Base-by-base conservation (phyloP, 2,888 invertebrate species). In the Aelia acuminata region DNA sequence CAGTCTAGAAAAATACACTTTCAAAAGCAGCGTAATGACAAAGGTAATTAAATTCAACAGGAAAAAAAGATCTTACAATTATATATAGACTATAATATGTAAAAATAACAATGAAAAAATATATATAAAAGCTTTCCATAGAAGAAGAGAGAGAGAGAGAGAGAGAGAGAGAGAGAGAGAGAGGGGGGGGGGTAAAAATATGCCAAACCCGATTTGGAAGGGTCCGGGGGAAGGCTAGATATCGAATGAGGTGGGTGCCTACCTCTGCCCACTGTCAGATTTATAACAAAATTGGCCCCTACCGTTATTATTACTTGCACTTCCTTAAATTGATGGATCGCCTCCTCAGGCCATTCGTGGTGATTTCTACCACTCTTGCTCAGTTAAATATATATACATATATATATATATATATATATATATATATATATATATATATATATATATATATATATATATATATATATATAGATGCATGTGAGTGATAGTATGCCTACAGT, bases 281-380 rank as follows among this genome's bases (percentile, higher is more conserved):
- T 80, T 80, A 80, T 80, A 80, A 43, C 80, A n/a, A 80, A 80
- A 80, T 80, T 80, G 80, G 80, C 22, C 22, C 43, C 43, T 39
- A 80, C 43, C 80, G 80, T 47, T 80, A 47, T 80, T 80, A 80
- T n/a, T 43, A 80, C 43, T 39, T 43, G 80, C 80, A 80, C 80
- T 80, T 80, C 80, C n/a, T 80, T 39, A 39, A 80, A 80, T 80
- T 80, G 80, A 80, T 80, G 80, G 43, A 43, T 80, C 39, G 43
- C 13, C n/a, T 70, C 63, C 35, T 70, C 3, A 35, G 63, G 35
- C 35, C 35, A 35, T 18, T 7, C 31, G 63, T 20, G 7, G 63
- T 35, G 35, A 70, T 70, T 35, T 35, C 15, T 70, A 15, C 63
- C 26, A 26, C 26, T 57, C 57, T 26, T 26, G 26, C 26, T 57